Evolutionary conservation across 2,888 invertebrate species (phyloP).

Genomic region (Dexiosoma caninum): DNA sequence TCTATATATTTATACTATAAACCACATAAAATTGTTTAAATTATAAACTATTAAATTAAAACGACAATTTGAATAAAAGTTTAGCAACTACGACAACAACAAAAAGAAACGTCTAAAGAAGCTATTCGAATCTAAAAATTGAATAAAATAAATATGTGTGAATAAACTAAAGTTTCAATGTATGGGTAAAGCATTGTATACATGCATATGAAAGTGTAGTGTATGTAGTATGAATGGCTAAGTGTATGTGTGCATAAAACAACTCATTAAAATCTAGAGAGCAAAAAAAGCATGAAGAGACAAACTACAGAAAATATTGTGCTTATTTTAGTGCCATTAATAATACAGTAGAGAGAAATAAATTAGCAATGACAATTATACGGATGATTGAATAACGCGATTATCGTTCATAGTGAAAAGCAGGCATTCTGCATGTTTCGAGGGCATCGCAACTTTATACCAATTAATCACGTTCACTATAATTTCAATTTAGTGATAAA

Average conservation of each 20-base stretch:
- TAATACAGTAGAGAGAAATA: neutral
- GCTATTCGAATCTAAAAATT: neutral
- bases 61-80: constrained; percentile 31
- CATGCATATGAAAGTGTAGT: neutral
- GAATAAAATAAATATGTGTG: constrained; percentile 4
- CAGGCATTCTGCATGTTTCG: no score
- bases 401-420: no score
- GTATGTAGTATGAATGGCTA: neutral
- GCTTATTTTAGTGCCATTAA: constrained; percentile 30
- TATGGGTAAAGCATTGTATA: constrained; percentile 13
- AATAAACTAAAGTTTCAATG: neutral
- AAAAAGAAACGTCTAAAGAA: neutral
- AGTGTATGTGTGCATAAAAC: constrained; percentile 15
- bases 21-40: constrained; percentile 31
- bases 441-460: no score
- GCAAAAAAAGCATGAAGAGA: neutral
- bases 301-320: constrained; percentile 27
- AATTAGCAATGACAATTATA: constrained; percentile 14
- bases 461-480: no score
- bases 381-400: no score
- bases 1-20: neutral
- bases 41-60: constrained; percentile 41
- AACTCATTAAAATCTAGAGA: constrained; percentile 44
- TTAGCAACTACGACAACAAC: neutral
- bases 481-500: no score